phyloP scores from a whole-genome alignment of 2,113 vertebrate species.

The Aix galericulata region DNA sequence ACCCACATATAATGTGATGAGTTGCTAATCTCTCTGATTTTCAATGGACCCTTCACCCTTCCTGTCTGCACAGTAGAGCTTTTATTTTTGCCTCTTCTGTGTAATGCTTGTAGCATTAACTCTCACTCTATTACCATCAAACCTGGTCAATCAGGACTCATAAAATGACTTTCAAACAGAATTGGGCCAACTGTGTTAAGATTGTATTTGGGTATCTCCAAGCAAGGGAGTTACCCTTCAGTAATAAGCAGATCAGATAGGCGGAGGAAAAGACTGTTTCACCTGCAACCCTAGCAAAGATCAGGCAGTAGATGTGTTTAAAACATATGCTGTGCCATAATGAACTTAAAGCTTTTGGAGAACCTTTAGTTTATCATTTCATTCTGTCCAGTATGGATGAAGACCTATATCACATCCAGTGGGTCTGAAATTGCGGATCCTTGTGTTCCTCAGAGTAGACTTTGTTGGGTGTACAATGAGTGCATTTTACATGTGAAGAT shows the following conservation, averaged over 20 bases:
- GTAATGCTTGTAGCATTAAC: conserved; percentile 70
- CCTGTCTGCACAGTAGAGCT: conserved; percentile 70
- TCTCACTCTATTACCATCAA: conserved; percentile 72
- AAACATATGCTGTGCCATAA: background rate
- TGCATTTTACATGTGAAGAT: background rate
- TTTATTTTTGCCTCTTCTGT: conserved; percentile 76
- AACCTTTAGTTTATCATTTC: background rate
- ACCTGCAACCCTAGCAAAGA: background rate
- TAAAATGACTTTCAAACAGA: conserved; percentile 61
- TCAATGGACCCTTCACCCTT: conserved; percentile 88
- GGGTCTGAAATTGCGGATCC: background rate
- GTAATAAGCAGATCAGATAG: background rate
- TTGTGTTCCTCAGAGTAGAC: background rate
- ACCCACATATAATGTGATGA: conserved; percentile 97
- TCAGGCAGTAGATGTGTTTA: background rate
- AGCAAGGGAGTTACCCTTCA: background rate
- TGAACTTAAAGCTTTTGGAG: background rate
- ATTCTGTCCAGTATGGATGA: background rate
- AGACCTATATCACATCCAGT: background rate
- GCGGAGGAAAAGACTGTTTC: background rate
- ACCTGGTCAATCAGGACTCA: conserved; percentile 73
- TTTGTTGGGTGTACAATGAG: background rate
- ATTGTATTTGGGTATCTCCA: background rate
- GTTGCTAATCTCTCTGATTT: conserved; percentile 95
- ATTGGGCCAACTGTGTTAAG: conserved; percentile 6